phyloP scores from a whole-genome alignment of 2,113 vertebrate genomes.

The Notarius quadriscutis region DNA sequence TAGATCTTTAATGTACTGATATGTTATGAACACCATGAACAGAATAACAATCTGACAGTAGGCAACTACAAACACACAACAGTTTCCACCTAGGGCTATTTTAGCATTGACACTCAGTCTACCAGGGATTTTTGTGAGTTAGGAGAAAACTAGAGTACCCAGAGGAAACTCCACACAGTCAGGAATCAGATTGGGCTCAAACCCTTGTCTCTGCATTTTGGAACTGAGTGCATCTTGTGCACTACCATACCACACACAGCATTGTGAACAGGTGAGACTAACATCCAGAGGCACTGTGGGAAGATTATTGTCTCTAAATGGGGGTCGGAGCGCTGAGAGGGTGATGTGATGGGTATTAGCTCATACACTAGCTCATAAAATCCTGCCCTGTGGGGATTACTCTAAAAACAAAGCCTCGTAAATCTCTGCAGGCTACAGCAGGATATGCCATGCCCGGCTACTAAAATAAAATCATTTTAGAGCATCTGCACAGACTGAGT shows the following conservation, averaged over 20 bases:
- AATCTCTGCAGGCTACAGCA: background rate
- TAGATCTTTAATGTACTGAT: background rate
- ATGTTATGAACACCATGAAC: background rate
- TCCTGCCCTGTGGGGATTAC: background rate
- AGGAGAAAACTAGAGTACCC: background rate
- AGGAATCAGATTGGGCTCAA: background rate
- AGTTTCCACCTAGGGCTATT: background rate
- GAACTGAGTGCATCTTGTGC: background rate
- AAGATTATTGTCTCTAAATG: background rate
- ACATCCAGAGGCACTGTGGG: background rate
- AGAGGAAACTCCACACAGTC: background rate
- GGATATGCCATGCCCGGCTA: background rate
- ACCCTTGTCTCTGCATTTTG: background rate
- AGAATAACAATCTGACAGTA: background rate
- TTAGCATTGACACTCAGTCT: background rate
- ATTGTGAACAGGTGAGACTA: background rate
- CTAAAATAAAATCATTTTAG: background rate
- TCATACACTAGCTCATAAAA: background rate
- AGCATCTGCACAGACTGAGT: background rate
- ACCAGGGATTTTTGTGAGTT: background rate
- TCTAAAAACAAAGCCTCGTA: background rate
- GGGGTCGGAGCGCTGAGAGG: background rate
- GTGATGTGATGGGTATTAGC: constrained; percentile 8
- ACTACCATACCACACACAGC: background rate
- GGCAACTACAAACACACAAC: background rate